Evolutionary conservation across 2,113 vertebrate species (phyloP).

Genomic region (Percina caprodes): DNA sequence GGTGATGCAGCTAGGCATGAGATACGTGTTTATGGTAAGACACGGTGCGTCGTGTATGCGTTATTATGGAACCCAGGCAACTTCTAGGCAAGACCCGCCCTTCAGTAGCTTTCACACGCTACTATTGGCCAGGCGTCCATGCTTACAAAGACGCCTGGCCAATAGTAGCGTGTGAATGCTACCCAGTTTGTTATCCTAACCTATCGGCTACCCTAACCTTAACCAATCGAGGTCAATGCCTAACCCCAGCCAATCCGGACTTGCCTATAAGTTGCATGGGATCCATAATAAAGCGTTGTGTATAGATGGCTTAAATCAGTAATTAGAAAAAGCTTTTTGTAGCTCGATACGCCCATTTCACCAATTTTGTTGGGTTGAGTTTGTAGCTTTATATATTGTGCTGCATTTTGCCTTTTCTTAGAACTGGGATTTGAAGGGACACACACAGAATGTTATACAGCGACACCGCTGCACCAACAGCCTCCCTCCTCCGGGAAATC

Average conservation of each 20-base stretch:
- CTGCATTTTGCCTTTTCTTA: constrained; percentile 23
- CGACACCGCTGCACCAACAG: constrained; percentile 29
- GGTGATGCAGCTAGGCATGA: background rate
- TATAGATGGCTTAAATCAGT: background rate
- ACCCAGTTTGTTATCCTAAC: too few species aligned
- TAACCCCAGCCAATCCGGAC: too few species aligned
- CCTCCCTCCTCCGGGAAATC: constrained; percentile 56
- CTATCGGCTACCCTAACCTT: too few species aligned
- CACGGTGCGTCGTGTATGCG: background rate
- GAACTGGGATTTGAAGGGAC: constrained; percentile 29
- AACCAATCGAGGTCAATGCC: too few species aligned
- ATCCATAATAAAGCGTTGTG: too few species aligned
- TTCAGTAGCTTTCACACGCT: too few species aligned
- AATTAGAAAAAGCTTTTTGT: background rate
- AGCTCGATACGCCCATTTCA: background rate
- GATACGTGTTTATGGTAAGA: background rate
- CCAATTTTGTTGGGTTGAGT: background rate
- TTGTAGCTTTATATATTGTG: constrained; percentile 13
- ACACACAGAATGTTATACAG: constrained; percentile 23
- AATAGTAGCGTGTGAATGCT: too few species aligned
- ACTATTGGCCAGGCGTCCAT: too few species aligned
- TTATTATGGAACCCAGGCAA: too few species aligned
- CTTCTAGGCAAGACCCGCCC: too few species aligned
- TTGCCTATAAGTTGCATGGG: too few species aligned
- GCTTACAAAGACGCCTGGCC: too few species aligned